phyloP scores from a whole-genome alignment of 2,113 vertebrate species.

The Lagopus muta region DNA sequence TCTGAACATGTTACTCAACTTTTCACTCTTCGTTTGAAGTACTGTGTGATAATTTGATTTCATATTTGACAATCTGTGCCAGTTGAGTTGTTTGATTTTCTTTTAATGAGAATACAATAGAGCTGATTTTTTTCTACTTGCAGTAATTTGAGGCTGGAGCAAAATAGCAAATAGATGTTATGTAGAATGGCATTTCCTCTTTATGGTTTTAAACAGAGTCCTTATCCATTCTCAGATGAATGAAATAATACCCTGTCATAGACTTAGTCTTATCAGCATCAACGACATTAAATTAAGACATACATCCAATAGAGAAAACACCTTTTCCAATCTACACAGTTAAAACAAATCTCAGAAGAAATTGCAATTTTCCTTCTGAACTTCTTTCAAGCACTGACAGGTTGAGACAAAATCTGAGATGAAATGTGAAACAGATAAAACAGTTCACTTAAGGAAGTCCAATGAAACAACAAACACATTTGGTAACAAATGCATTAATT shows the following conservation, averaged over 20 bases:
- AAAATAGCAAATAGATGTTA: background rate
- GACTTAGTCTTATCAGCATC: background rate
- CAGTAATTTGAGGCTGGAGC: background rate
- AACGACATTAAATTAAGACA: background rate
- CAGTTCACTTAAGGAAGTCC: background rate
- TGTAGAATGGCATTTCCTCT: background rate
- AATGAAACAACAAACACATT: background rate
- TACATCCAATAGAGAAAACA: background rate
- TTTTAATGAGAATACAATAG: background rate
- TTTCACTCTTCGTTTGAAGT: background rate
- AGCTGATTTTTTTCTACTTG: background rate
- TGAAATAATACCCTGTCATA: background rate
- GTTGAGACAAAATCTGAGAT: background rate
- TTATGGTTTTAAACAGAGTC: background rate
- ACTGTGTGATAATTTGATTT: background rate
- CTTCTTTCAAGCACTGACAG: background rate
- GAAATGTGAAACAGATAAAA: background rate
- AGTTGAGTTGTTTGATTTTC: background rate
- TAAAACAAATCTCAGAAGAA: background rate
- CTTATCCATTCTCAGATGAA: background rate
- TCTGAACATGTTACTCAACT: background rate
- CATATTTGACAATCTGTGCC: background rate
- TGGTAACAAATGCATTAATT: background rate
- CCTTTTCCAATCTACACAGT: background rate
- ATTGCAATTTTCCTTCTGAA: background rate